These are phyloP conservation scores for Alosa sapidissima DNA, from an alignment of 2,797 vertebrate species.

Conservation along the genomic window DNA sequence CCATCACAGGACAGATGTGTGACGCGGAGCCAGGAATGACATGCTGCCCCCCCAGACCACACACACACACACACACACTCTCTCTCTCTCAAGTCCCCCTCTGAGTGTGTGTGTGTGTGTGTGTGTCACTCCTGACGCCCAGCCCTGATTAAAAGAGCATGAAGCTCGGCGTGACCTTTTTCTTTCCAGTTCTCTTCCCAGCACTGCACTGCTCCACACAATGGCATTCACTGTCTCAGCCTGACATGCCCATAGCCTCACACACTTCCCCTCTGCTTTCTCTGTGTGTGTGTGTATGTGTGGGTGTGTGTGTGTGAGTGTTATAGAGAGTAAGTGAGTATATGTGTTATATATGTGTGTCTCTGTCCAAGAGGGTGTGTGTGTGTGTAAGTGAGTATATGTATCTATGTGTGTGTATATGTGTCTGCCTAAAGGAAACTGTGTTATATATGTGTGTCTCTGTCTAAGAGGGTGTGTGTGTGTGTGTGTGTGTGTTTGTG, in stretches of 20 bases:
- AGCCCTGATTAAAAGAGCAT: slow-evolving; percentile 50
- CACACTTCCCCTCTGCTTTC: slow-evolving; percentile 28
- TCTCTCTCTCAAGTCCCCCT: slow-evolving; percentile 23
- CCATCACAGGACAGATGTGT: slow-evolving; percentile 52
- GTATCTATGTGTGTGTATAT: not conserved
- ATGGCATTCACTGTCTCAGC: slow-evolving; percentile 34
- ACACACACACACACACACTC: slow-evolving; percentile 40
- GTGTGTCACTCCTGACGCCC: slow-evolving; percentile 46
- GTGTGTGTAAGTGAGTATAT: not conserved
- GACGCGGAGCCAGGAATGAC: slow-evolving; percentile 54
- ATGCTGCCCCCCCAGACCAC: slow-evolving; percentile 43
- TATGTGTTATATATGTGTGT: slow-evolving; percentile 16
- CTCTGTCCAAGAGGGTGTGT: not conserved
- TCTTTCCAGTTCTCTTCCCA: slow-evolving; percentile 35
- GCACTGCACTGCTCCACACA: slow-evolving; percentile 32
- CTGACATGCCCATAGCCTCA: slow-evolving; percentile 38
- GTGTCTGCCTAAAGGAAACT: not conserved
- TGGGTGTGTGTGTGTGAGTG: not conserved
- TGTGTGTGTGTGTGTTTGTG: not conserved
- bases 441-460: slow-evolving; percentile 24
- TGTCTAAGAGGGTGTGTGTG: not conserved
- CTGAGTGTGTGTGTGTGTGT: slow-evolving; percentile 6
- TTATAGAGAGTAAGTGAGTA: not conserved
- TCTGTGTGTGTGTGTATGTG: not conserved
- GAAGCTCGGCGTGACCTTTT: slow-evolving; percentile 47